These are phyloP conservation scores for Zoanthus sansibaricus DNA, from an alignment of 92 coral and sea anemone species.

Conservation along the genomic window DNA sequence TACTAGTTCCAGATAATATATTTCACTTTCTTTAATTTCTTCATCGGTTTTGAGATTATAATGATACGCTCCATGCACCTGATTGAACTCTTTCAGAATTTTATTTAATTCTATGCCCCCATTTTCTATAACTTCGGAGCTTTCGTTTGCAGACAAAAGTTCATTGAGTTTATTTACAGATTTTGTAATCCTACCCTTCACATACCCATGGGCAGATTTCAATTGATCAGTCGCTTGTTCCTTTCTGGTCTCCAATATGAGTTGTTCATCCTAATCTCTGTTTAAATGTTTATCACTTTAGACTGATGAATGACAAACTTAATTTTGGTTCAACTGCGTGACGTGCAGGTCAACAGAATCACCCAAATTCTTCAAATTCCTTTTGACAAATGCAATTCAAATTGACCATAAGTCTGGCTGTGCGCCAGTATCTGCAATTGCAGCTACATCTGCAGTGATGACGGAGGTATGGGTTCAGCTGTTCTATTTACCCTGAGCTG, in stretches of 20 bases:
- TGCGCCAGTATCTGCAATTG: no score
- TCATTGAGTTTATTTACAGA: background rate
- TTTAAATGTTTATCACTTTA: background rate
- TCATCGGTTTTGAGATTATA: background rate
- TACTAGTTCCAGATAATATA: slow-evolving; percentile 13
- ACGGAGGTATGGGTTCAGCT: no score
- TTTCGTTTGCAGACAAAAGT: background rate
- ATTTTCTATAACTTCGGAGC: background rate
- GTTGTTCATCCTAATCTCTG: background rate
- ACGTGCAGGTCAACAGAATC: background rate
- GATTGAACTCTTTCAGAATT: background rate
- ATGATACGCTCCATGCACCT: background rate
- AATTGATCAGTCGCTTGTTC: background rate
- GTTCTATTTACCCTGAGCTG: no score
- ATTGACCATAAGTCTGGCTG: no score
- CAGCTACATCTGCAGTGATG: no score
- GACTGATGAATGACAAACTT: background rate
- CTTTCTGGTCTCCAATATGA: background rate
- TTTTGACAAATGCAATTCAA: no score
- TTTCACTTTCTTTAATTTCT: background rate
- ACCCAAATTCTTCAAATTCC: no score
- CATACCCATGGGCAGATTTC: background rate
- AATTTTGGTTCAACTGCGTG: background rate
- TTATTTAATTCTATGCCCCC: slow-evolving; percentile 4
- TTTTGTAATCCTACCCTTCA: background rate